phyloP scores from a whole-genome alignment of 2,888 invertebrate species.

The Dastarcus helophoroides region DNA sequence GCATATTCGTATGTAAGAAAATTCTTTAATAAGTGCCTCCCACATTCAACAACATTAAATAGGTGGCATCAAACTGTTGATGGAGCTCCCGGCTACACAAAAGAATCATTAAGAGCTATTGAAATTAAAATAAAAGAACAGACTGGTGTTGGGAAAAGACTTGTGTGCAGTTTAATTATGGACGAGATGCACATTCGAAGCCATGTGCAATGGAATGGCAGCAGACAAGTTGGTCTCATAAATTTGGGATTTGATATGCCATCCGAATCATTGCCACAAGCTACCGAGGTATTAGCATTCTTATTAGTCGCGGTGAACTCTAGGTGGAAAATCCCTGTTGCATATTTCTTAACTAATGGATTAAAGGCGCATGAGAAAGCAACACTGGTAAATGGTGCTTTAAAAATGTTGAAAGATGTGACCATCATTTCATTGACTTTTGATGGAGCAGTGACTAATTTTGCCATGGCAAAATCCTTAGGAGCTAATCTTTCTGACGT shows the following conservation, averaged over 20 bases:
- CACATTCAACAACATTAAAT: constrained; percentile 16
- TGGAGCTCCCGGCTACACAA: constrained; percentile 15
- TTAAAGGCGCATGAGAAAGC: constrained; percentile 11
- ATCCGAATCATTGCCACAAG: constrained; percentile 12
- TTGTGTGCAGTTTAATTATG: constrained; percentile 8
- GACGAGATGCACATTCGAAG: constrained; percentile 17
- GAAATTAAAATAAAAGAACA: constrained; percentile 7
- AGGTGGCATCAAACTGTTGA: constrained; percentile 17
- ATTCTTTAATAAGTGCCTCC: constrained; percentile 15
- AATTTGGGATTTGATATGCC: constrained; percentile 15
- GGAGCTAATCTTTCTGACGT: constrained; percentile 6
- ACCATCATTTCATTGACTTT: constrained; percentile 7
- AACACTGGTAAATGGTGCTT: constrained; percentile 9
- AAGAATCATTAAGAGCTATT: constrained; percentile 12
- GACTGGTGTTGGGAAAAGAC: constrained; percentile 2
- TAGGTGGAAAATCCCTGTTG: constrained; percentile 14
- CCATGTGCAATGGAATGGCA: constrained; percentile 15
- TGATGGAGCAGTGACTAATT: constrained; percentile 6
- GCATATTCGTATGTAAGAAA: constrained; percentile 17
- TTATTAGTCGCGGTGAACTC: constrained; percentile 13
- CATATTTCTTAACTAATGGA: constrained; percentile 12
- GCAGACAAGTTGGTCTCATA: constrained; percentile 16
- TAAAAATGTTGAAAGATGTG: constrained; percentile 5
- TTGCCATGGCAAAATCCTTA: constrained; percentile 3
- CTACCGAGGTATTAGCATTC: constrained; percentile 16